Evolutionary conservation across 1,140 invertebrate genomes (phyloP).

Genomic region (Lasioglossum albipes): DNA sequence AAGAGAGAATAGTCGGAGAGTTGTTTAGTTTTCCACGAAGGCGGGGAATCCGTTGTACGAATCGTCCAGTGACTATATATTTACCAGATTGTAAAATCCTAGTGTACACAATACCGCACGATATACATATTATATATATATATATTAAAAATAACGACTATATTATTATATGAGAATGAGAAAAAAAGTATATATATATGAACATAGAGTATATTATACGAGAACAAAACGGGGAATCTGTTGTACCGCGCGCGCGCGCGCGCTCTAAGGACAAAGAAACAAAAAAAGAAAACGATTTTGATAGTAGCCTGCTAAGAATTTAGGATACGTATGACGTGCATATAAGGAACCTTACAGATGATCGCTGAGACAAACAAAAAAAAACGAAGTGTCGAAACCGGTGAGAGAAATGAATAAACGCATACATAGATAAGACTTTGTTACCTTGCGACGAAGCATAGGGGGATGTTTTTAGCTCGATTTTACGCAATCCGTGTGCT

Average conservation of each 20-base stretch:
- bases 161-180: conserved; percentile 52
- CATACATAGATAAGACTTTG: conserved; percentile 48
- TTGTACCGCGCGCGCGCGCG: conserved; percentile 50
- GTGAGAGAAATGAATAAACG: conserved; percentile 30
- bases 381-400: conserved; percentile 45
- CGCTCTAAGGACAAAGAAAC: conserved; percentile 55
- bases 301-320: conserved; percentile 59
- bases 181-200: conserved; percentile 36
- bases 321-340: conserved; percentile 59
- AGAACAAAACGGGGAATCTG: conserved; percentile 50
- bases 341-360: conserved; percentile 8
- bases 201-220: conserved; percentile 51
- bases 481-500: conserved; percentile 54
- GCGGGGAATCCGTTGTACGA: conserved; percentile 48
- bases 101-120: conserved; percentile 63
- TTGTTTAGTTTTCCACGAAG: conserved; percentile 23
- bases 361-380: neutral
- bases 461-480: conserved; percentile 56
- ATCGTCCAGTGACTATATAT: conserved; percentile 53
- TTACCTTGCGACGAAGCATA: conserved; percentile 29
- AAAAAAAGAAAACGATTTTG: conserved; percentile 58
- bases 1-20: neutral
- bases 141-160: conserved; percentile 66
- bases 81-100: conserved; percentile 61
- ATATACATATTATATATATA: conserved; percentile 40